These are phyloP conservation scores for Takifugu rubripes DNA, from an alignment of 2,797 vertebrate species.

Conservation along the genomic window DNA sequence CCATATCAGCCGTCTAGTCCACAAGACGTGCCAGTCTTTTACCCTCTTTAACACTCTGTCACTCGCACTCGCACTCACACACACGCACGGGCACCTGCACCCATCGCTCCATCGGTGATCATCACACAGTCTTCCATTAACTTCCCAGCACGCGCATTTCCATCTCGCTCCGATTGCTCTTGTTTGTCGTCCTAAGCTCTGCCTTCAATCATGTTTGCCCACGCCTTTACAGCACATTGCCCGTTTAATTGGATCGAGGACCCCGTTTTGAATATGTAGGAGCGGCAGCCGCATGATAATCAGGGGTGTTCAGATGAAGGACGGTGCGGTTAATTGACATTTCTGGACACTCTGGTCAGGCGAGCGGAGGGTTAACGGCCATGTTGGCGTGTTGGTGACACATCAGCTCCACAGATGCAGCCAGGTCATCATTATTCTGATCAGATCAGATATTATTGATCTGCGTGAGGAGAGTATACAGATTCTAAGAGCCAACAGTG, in stretches of 20 bases:
- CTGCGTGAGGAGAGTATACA: background rate
- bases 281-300: constrained; percentile 71
- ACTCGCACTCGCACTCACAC: constrained; percentile 14
- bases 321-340: constrained; percentile 67
- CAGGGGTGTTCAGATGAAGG: constrained; percentile 76
- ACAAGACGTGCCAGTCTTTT: constrained; percentile 22
- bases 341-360: constrained; percentile 53
- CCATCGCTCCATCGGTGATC: constrained; percentile 65
- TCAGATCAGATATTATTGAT: constrained; percentile 25
- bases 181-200: constrained; percentile 78
- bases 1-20: constrained; percentile 20
- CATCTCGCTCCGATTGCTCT: constrained; percentile 72
- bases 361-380: constrained; percentile 35
- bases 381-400: constrained; percentile 22
- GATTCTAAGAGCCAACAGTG: background rate
- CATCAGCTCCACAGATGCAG: constrained; percentile 3
- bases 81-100: constrained; percentile 27
- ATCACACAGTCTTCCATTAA: constrained; percentile 75
- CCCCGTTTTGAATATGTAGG: constrained; percentile 72
- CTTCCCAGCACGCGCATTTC: constrained; percentile 68
- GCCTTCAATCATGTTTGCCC: constrained; percentile 76
- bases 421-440: constrained; percentile 1
- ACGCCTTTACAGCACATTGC: constrained; percentile 75
- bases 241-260: constrained; percentile 77
- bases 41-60: constrained; percentile 28